Conservation (phyloP, 2,113 vertebrate genomes). For the Macrotis lagotis region DNA sequence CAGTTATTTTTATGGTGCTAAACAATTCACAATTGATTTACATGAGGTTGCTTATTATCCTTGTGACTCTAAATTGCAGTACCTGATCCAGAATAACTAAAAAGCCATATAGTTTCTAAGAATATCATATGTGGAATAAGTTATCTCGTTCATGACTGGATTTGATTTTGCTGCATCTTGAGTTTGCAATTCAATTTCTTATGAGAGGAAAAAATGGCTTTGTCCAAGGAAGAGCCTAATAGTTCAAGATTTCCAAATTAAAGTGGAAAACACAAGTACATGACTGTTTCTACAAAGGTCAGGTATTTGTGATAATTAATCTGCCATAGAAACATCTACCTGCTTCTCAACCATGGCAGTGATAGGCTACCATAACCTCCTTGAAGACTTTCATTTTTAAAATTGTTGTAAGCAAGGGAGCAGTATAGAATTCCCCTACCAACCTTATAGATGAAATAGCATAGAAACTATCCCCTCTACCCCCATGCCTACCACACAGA, state of each 20-base stretch:
- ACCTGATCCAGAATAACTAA: conserved; percentile 26
- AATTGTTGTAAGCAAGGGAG: neutral
- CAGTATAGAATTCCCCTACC: neutral
- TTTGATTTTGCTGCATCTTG: neutral
- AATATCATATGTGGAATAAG: neutral
- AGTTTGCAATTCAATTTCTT: neutral
- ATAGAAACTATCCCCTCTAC: neutral
- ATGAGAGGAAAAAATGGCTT: neutral
- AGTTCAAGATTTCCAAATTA: neutral
- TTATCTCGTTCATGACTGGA: neutral
- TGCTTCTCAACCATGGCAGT: neutral
- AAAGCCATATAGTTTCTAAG: neutral
- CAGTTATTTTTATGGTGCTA: conserved; percentile 3
- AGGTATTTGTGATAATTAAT: neutral
- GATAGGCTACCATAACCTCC: neutral
- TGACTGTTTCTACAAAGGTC: neutral
- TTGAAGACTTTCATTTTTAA: neutral
- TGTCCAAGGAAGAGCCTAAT: neutral
- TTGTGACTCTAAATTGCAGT: conserved; percentile 33
- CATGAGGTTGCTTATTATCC: neutral
- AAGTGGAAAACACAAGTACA: neutral
- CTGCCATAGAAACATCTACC: neutral
- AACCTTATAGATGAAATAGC: neutral
- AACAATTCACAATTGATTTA: conserved; percentile 8
- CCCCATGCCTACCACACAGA: neutral